phyloP scores from a whole-genome alignment of 2,888 invertebrate species.

The Venusia cambrica region DNA sequence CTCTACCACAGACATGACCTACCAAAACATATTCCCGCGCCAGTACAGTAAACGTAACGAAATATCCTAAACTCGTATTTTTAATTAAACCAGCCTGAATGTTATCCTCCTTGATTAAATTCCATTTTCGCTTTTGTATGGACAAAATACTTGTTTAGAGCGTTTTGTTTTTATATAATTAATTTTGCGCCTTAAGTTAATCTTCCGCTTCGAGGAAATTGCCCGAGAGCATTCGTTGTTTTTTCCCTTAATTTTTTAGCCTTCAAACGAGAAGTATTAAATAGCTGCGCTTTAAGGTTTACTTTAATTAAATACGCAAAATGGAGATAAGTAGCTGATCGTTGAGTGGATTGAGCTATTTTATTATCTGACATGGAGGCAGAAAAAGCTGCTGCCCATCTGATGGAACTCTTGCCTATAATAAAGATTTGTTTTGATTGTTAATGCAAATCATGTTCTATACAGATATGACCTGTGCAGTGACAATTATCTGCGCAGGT shows the following conservation, averaged over 20 bases:
- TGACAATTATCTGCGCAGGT: no score
- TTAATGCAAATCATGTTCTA: no score
- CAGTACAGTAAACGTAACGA: slow-evolving; percentile 27
- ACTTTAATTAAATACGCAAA: slow-evolving; percentile 16
- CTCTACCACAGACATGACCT: slow-evolving; percentile 7
- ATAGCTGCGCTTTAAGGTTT: slow-evolving; percentile 11
- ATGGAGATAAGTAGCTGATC: slow-evolving; percentile 2
- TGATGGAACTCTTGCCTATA: no score
- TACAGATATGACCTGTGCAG: no score
- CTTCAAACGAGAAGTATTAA: slow-evolving; percentile 16
- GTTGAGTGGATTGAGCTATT: no score
- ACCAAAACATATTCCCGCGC: slow-evolving; percentile 25
- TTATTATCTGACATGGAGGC: no score
- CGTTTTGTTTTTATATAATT: slow-evolving; percentile 33
- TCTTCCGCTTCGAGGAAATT: slow-evolving; percentile 26
- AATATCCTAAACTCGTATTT: slow-evolving; percentile 34
- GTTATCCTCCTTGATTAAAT: slow-evolving; percentile 40
- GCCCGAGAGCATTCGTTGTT: slow-evolving; percentile 18
- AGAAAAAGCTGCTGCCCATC: no score
- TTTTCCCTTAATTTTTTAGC: slow-evolving; percentile 21
- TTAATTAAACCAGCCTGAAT: slow-evolving; percentile 35
- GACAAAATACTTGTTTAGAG: slow-evolving; percentile 29
- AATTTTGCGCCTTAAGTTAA: slow-evolving; percentile 30
- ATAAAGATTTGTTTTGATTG: no score
- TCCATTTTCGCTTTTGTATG: slow-evolving; percentile 34